Evolutionary conservation across 2,888 invertebrate species (phyloP).

Genomic region (Sceliomorpha sp.): DNA sequence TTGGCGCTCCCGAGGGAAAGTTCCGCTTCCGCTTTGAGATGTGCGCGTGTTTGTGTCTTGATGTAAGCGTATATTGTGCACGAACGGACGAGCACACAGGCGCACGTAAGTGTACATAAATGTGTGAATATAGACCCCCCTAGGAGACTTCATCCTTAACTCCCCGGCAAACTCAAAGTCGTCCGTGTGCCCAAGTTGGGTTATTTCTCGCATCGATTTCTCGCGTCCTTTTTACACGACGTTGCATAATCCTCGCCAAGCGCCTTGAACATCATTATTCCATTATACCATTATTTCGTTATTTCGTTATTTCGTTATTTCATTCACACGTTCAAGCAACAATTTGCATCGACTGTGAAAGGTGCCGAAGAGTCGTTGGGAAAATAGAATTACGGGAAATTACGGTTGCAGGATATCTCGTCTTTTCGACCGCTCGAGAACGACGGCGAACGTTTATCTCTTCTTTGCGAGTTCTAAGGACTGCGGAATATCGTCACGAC

Average conservation of each 20-base stretch:
- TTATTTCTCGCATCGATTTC: background rate
- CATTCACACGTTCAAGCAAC: too few relatives aligned
- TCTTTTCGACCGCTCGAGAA: conserved; percentile 40
- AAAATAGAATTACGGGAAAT: too few relatives aligned
- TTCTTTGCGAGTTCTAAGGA: conserved; percentile 47
- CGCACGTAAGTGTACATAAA: conserved; percentile 29
- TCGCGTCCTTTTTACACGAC: too few relatives aligned
- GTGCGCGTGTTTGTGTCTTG: conserved; percentile 44
- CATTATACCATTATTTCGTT: too few relatives aligned
- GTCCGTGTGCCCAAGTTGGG: background rate
- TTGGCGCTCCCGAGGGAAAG: conserved; percentile 56
- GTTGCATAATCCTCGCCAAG: too few relatives aligned
- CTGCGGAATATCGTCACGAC: conserved; percentile 45
- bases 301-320: too few relatives aligned
- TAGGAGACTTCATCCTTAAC: conserved; percentile 25
- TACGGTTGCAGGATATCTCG: conserved; percentile 9
- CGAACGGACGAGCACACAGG: conserved; percentile 3
- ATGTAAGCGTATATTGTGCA: conserved; percentile 36
- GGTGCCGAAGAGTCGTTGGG: too few relatives aligned
- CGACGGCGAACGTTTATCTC: conserved; percentile 35
- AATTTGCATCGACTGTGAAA: background rate
- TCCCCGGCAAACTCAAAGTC: background rate
- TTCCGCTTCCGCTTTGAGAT: conserved; percentile 58
- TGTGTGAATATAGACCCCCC: conserved; percentile 40
- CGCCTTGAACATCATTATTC: too few relatives aligned